Evolutionary conservation across 2,797 vertebrate genomes (phyloP), one percentile per base, ranked within the genome.

Genomic region (Tauraco hartlaubi): DNA sequence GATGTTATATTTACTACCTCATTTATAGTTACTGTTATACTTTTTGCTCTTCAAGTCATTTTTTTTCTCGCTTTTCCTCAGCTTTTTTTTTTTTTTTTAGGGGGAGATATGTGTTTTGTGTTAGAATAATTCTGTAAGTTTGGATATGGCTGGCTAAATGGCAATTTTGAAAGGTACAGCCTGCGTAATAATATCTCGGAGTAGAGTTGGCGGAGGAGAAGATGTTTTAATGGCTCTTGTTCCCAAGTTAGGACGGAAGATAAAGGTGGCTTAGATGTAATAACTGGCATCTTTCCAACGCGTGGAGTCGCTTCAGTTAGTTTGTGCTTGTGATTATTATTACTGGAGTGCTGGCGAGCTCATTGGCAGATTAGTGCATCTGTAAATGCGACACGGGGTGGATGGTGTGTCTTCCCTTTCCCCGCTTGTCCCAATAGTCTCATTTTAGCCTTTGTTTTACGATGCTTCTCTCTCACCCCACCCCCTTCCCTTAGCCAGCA

Each of bases 261-360:
- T 97, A 97, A 97, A 98, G 94, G 93, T 96, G 83, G 86, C 88
- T 97, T 96, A 90, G 84, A 94, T 96, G 94, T 92, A 97, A 95
- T 80, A 96, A 85, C 92, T 98, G 98, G 98, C 97, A 33, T 81
- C 62, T 79, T 23, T 97, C 98, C 98, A 98, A 59, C 46, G 82
- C 79, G 15, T 73, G 95, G 95, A 96, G 92, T 97, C 91, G 83
- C 86, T 97, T 96, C 96, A 96, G 95, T 97, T 96, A 91, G 91
- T 93, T 95, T 94, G 90, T 97, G 96, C 96, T 92, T 96, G 92
- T 97, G 97, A 97, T 97, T 97, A 98, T 98, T 98, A 98, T 98
- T 98, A 97, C 97, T 98, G 98, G 98, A 98, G 98, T 98, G 98
- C 98, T 98, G 89, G 97, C 49, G 78, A 97, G 98, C 97, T 95